phyloP scores from a whole-genome alignment of 2,888 invertebrate species.

The Cremastobaeus sp. region DNA sequence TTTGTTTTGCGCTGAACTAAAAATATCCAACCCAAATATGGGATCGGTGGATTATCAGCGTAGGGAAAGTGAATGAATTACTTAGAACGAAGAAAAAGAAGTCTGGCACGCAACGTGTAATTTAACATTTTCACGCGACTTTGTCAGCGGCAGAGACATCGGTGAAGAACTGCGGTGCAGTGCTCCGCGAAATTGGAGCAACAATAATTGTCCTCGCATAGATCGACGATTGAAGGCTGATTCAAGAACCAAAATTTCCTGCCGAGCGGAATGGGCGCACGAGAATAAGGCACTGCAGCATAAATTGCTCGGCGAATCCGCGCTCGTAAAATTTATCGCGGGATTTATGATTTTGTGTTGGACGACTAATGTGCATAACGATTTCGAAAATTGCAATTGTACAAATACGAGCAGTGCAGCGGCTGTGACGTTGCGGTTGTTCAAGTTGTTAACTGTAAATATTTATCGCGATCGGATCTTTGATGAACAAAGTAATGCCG shows the following conservation, averaged over 20 bases:
- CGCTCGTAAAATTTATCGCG: no score
- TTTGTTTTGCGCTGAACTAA: slow-evolving; percentile 46
- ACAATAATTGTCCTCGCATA: not conserved
- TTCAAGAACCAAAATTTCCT: not conserved
- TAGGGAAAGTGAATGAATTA: slow-evolving; percentile 53
- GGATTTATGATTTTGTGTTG: no score
- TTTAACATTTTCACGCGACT: slow-evolving; percentile 56
- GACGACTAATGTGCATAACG: no score
- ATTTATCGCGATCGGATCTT: no score
- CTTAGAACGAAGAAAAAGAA: slow-evolving; percentile 40
- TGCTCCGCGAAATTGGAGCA: slow-evolving; percentile 20
- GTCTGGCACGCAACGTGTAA: slow-evolving; percentile 53
- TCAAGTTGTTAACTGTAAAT: no score
- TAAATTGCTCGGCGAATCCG: no score
- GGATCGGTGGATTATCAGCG: slow-evolving; percentile 42
- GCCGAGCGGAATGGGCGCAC: no score
- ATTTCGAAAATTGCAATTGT: no score
- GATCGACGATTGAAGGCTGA: not conserved
- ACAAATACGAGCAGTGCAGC: no score
- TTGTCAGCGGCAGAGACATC: slow-evolving; percentile 36
- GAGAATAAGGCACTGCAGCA: no score
- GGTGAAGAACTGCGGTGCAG: slow-evolving; percentile 24
- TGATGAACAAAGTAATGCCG: no score
- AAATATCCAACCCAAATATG: slow-evolving; percentile 56
- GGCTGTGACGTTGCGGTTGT: no score